Base-by-base conservation (phyloP, 2,888 invertebrate species). In the Norana najaformis region DNA sequence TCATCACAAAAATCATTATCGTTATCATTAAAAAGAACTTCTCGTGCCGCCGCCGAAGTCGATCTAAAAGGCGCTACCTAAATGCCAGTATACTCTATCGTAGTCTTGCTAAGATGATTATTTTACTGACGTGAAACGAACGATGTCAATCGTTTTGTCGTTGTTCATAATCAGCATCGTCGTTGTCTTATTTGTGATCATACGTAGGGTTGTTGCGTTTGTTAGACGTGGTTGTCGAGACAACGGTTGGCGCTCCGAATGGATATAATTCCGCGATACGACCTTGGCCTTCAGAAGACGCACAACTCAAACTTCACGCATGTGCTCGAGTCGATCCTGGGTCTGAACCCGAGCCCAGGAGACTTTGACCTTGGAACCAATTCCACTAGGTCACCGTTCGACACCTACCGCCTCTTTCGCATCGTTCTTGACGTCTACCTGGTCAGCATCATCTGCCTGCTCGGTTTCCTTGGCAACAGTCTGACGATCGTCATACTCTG, bases 401-500 rank as follows among this genome's bases (percentile, higher is more conserved):
- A 37, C 39, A 18, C 13, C 88, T 47, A 88, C 88, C 41, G 39
- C 23, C 36, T 36, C 20, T 85, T 85, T 88, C 85, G 89, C 38
- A 83, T 90, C 34, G 89, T 90, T 18, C 88, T 91, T 83, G 83
- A 91, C 85, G 88, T 91, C 88, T 91, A 83, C 83, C 35, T 90
- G 20, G 90, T 53, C 82, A 85, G 88, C 36, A 20, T 82, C 35
- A 36, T 91, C 41, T 90, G 88, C 53, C 83, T 90, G 34, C n/a
- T 91, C 35, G 90, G 90, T 47, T 91, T 90, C 69, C 82, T 90
- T 38, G 91, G 90, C 20, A 92, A 92, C 88, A 88, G 90, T 18
- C 89, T 92, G 82, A 90, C 92, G 35, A 91, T 92, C 34, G 90
- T 83, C 36, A 91, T 92, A 53, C 88, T 92, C 82, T 90, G 90